phyloP scores from a whole-genome alignment of 2,797 vertebrate genomes.

The Enteromius paludinosus region DNA sequence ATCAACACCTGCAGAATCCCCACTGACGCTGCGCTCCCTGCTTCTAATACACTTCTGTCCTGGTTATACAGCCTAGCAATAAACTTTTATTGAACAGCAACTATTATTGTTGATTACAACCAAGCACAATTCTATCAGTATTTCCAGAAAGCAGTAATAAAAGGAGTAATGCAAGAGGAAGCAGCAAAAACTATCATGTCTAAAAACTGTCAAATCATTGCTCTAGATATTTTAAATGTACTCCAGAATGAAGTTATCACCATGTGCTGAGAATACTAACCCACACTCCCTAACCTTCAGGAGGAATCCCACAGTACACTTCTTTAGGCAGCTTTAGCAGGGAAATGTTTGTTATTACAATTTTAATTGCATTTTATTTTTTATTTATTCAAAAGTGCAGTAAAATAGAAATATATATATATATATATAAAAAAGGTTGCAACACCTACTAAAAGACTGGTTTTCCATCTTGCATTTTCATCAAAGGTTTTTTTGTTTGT shows the following conservation, averaged over 20 bases:
- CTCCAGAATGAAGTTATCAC: background rate
- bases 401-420: too few relatives aligned
- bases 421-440: too few relatives aligned
- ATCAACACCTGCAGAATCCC: background rate
- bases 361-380: too few relatives aligned
- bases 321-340: too few relatives aligned
- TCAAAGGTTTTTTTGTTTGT: too few relatives aligned
- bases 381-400: too few relatives aligned
- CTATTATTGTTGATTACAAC: background rate
- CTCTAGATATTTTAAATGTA: background rate
- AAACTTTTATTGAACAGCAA: slow-evolving; percentile 33
- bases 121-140: slow-evolving; percentile 27
- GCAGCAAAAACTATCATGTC: background rate
- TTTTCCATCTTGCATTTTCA: too few relatives aligned
- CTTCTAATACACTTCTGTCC: background rate
- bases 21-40: background rate
- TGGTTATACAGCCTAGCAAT: slow-evolving; percentile 25
- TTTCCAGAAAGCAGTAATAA: background rate
- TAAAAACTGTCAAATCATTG: background rate
- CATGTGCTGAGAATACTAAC: background rate
- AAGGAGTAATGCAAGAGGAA: background rate
- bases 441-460: too few relatives aligned
- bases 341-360: too few relatives aligned
- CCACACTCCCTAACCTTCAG: background rate
- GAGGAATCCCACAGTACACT: background rate